Conservation (phyloP, 2,113 vertebrate species). For the Coracopsis vasa region DNA sequence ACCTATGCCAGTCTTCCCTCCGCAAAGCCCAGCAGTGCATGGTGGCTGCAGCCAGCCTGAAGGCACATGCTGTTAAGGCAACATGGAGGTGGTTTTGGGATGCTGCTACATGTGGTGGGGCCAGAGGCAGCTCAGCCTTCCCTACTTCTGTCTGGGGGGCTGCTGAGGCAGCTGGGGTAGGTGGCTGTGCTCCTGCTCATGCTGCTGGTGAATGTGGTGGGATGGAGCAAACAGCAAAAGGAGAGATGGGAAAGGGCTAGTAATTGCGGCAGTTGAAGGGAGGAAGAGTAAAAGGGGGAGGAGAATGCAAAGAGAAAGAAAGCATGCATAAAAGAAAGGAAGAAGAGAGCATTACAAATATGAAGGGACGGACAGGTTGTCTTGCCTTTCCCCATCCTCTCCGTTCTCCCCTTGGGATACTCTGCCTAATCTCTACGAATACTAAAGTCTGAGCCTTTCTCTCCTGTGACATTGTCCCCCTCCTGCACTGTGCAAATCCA, state of each 20-base stretch:
- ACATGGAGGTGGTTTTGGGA: background rate
- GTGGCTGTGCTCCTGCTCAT: background rate
- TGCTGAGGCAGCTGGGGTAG: accelerated
- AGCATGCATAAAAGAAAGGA: background rate
- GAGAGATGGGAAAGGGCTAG: background rate
- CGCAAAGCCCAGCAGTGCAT: accelerated
- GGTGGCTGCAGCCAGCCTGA: background rate
- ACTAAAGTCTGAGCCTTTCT: background rate
- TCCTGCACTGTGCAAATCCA: background rate
- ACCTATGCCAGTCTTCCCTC: background rate
- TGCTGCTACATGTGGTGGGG: background rate
- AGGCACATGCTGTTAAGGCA: background rate
- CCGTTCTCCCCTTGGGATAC: background rate
- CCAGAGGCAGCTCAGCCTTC: background rate
- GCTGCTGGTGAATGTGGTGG: background rate
- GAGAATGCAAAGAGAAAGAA: background rate
- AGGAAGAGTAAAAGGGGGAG: background rate
- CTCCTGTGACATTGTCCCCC: background rate
- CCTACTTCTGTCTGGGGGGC: accelerated
- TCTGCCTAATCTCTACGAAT: background rate
- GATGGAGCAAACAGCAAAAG: background rate
- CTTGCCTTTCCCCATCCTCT: background rate
- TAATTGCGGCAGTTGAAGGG: background rate
- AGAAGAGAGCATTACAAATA: background rate
- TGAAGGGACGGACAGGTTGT: background rate